Base-by-base conservation (phyloP, 2,113 vertebrate species). In the Oryzias curvinotus region DNA sequence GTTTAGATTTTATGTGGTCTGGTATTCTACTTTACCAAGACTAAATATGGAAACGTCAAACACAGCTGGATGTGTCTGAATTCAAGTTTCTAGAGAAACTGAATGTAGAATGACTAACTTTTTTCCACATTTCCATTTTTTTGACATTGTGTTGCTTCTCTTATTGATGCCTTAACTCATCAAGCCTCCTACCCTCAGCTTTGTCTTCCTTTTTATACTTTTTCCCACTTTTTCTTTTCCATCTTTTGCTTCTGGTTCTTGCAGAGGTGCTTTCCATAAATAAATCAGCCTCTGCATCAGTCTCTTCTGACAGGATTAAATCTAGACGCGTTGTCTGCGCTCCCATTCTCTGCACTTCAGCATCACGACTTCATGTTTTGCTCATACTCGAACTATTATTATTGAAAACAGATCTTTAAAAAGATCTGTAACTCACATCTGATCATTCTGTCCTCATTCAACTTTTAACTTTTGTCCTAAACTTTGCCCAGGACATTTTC, bases 401-500 rank as follows among this genome's bases (percentile, higher is more conserved):
- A 60, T 17, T 65, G 48, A 75, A 71, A 84, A 70, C 53, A 51
- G 54, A 53, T 55, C 58, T 36, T 14, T 55, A 51, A 56, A 81
- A 64, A 42, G 19, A 65, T 67, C 23, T 42, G 45, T 66, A 25
- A 41, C 48, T 71, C 51, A 56, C 43, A 62, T 65, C 53, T 36
- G 8, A 36, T 36, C 4, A 14, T 69, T 78, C 75, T 54, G 47
- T 49, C 66, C 52, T 21, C 17, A 62, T 57, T 43, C 15, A n/a
- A 12, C 48, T 73, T 57, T 81, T 73, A 79, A 65, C 71, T 67
- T 52, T 53, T 57, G 62, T 64, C 19, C 68, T 75, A 36, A 36
- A 52, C 30, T 62, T 16, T 71, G 19, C 53, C 41, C n/a, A 43
- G 17, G 30, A 45, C 50, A 60, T 75, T 62, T 53, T 49, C 66